phyloP scores from a whole-genome alignment of 1,140 invertebrate genomes.

The Diabrotica virgifera region DNA sequence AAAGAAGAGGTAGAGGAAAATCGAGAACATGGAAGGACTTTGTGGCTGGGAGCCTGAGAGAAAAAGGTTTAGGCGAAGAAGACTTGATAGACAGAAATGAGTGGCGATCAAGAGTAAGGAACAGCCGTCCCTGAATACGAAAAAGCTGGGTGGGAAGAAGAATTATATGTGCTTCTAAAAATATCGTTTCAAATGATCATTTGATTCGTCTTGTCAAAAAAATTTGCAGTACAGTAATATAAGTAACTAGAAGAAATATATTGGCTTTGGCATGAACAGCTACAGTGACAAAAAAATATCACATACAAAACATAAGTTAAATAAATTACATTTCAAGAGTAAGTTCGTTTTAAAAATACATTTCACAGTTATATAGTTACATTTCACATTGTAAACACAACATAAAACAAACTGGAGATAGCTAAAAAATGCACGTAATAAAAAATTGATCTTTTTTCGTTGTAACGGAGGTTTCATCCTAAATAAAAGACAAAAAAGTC shows the following conservation, averaged over 20 bases:
- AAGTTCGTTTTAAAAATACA: conserved; percentile 32
- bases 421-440: conserved; percentile 25
- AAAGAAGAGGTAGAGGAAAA: no score
- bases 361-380: conserved; percentile 29
- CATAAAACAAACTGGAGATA: conserved; percentile 20
- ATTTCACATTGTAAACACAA: conserved; percentile 26
- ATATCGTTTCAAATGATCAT: not conserved
- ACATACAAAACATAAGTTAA: conserved; percentile 35
- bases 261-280: conserved; percentile 27
- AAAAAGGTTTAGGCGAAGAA: no score
- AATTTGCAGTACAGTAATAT: conserved; percentile 42
- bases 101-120: no score
- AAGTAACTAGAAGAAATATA: conserved; percentile 14
- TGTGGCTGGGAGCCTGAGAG: no score
- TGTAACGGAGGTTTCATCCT: conserved; percentile 39
- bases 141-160: no score
- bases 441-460: conserved; percentile 26
- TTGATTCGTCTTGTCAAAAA: conserved; percentile 34
- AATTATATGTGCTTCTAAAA: conserved; percentile 1
- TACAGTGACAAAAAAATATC: conserved; percentile 31
- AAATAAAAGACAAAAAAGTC: conserved; percentile 43
- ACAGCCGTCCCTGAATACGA: no score
- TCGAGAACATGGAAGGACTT: no score
- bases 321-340: conserved; percentile 41
- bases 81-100: no score